Evolutionary conservation across 2,797 vertebrate genomes (phyloP).

Genomic region (Picus viridis): DNA sequence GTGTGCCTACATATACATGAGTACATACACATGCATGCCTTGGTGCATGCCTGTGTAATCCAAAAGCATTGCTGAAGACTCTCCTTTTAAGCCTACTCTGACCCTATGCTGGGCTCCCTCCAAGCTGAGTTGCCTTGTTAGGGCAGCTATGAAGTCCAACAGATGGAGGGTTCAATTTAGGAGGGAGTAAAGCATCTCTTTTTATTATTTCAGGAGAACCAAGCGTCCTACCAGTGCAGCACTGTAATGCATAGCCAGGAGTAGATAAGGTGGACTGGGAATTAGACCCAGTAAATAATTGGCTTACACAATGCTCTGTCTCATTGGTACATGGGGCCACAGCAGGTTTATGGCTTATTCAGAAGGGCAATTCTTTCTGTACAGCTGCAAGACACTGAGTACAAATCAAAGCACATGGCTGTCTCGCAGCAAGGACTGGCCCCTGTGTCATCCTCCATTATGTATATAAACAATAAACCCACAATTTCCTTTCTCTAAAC

Average conservation of each 20-base stretch:
- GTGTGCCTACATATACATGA: not conserved
- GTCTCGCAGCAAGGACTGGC: not conserved
- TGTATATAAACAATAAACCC: not conserved
- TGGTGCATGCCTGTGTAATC: not conserved
- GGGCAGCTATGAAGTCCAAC: not conserved
- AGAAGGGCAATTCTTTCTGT: constrained; percentile 19
- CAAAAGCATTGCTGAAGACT: not conserved
- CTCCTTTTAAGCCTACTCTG: not conserved
- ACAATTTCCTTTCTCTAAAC: not conserved
- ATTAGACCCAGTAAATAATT: constrained; percentile 23
- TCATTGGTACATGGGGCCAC: not conserved
- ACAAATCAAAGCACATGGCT: not conserved
- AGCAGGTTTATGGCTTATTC: constrained; percentile 32
- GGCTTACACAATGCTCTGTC: not conserved
- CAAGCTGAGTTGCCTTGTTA: constrained; percentile 9
- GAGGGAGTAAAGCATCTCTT: not conserved
- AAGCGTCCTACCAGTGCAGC: not conserved
- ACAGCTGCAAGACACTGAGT: not conserved
- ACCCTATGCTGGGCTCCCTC: not conserved
- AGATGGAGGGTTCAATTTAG: constrained; percentile 26
- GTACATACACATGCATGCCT: not conserved
- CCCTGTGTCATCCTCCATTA: not conserved
- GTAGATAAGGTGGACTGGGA: constrained; percentile 15
- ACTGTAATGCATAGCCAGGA: constrained; percentile 8
- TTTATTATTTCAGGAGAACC: not conserved